A percentile compares a stretch with the other conserved stretches of the same genome.
These are phyloP conservation scores for Drosophila multiciliata DNA, from an alignment of 2,888 invertebrate species.

Conservation along the genomic window DNA sequence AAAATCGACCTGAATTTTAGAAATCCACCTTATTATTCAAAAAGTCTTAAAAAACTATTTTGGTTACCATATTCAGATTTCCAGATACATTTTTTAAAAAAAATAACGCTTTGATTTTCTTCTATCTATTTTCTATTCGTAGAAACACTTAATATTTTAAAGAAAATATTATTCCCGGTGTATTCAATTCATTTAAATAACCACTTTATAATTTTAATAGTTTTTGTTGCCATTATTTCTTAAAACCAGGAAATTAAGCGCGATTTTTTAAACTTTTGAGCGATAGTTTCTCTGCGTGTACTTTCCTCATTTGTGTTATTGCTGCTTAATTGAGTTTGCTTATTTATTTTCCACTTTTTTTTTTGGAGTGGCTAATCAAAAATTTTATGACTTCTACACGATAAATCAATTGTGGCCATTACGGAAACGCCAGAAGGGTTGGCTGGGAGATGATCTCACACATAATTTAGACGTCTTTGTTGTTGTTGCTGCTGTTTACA, in stretches of 20 bases:
- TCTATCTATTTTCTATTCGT: neutral
- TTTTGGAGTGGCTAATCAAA: constrained; percentile 18
- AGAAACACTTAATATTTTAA: neutral
- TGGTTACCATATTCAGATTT: neutral
- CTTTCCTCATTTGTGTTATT: neutral
- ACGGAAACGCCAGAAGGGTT: constrained; percentile 26
- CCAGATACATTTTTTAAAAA: neutral
- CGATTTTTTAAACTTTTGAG: neutral
- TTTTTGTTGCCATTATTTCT: no score
- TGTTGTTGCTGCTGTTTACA: constrained; percentile 21
- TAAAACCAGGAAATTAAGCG: no score
- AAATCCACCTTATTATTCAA: neutral
- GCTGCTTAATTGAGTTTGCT: neutral
- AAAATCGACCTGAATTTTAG: neutral
- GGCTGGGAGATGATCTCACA: constrained; percentile 65
- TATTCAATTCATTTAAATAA: neutral
- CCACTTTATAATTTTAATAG: neutral
- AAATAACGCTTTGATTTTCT: neutral
- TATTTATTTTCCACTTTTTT: constrained; percentile 2
- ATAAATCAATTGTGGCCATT: constrained; percentile 59
- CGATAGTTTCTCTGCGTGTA: neutral
- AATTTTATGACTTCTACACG: constrained; percentile 23
- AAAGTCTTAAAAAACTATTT: neutral
- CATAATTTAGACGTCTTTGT: constrained; percentile 25
- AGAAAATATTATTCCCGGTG: neutral